Conservation (phyloP, 2,113 vertebrate species). For the Catagonus wagneri region DNA sequence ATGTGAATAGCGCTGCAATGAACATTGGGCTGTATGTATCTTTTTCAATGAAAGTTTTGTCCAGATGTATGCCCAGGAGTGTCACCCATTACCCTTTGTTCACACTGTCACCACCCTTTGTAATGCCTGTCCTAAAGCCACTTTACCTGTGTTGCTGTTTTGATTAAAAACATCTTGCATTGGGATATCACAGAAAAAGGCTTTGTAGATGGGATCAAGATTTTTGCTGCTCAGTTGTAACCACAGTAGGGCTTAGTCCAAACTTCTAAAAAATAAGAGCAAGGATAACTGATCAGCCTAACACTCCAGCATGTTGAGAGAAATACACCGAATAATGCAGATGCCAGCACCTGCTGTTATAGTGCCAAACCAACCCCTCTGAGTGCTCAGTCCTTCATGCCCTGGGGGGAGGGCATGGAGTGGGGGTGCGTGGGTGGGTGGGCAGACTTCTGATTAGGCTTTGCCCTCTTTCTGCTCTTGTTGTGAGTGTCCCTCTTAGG, state of each 20-base stretch:
- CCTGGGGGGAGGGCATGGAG: not conserved
- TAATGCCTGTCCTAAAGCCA: not conserved
- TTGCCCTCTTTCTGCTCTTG: not conserved
- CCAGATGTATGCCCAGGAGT: too few species aligned
- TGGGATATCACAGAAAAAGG: not conserved
- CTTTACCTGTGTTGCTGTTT: not conserved
- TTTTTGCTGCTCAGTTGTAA: not conserved
- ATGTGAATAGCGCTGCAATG: too few species aligned
- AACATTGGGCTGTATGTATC: too few species aligned
- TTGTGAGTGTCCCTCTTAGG: not conserved
- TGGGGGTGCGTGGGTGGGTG: not conserved
- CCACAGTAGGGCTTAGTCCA: not conserved
- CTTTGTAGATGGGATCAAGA: not conserved
- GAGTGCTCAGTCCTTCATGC: accelerated
- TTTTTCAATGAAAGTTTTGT: too few species aligned
- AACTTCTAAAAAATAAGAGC: not conserved
- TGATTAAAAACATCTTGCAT: not conserved
- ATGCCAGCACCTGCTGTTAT: not conserved
- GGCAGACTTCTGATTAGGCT: not conserved
- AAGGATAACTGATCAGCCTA: not conserved
- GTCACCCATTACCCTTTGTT: not conserved
- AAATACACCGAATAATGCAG: not conserved
- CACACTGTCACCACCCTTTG: not conserved
- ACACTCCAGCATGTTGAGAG: not conserved
- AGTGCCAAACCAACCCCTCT: not conserved